Percentiles rank a stretch among this genome's conserved stretches.
Conservation (phyloP, 92 coral and sea anemone genomes). For the Galaxea fascicularis region DNA sequence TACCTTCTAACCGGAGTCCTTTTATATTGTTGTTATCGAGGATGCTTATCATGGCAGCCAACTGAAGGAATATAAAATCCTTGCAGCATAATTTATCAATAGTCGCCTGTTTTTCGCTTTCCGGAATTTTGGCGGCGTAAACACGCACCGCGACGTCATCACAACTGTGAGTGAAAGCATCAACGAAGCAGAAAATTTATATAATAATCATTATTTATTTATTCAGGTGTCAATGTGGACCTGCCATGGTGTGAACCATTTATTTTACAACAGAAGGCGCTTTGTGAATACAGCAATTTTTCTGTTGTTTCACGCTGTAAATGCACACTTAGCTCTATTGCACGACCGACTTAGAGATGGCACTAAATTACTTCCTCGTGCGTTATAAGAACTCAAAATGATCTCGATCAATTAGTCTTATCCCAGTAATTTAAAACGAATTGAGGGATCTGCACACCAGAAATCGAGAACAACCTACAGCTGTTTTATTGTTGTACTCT, state of each 20-base stretch:
- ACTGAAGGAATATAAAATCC: no score
- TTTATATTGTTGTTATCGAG: no score
- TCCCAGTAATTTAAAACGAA: neutral
- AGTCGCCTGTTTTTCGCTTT: neutral
- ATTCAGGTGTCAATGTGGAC: neutral
- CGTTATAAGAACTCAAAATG: neutral
- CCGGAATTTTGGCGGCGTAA: neutral
- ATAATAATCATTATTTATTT: neutral
- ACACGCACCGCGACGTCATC: neutral
- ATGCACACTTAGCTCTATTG: neutral
- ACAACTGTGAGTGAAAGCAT: neutral
- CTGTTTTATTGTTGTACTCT: neutral
- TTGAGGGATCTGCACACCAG: neutral
- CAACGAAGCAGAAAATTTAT: slow-evolving; percentile 28
- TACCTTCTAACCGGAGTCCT: no score
- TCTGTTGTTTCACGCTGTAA: neutral
- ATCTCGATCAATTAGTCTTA: neutral
- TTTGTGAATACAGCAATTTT: neutral
- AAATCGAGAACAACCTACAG: neutral
- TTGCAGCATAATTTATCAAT: no score
- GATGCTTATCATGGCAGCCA: no score
- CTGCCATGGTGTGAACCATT: slow-evolving; percentile 17
- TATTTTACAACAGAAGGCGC: neutral
- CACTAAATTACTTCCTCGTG: slow-evolving; percentile 8
- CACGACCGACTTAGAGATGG: neutral